A percentile compares a stretch with the other conserved stretches of the same genome.
Conservation (phyloP, 30 jellyfish, hydroid and myxozoan species). For the Aurelia coerulea region DNA sequence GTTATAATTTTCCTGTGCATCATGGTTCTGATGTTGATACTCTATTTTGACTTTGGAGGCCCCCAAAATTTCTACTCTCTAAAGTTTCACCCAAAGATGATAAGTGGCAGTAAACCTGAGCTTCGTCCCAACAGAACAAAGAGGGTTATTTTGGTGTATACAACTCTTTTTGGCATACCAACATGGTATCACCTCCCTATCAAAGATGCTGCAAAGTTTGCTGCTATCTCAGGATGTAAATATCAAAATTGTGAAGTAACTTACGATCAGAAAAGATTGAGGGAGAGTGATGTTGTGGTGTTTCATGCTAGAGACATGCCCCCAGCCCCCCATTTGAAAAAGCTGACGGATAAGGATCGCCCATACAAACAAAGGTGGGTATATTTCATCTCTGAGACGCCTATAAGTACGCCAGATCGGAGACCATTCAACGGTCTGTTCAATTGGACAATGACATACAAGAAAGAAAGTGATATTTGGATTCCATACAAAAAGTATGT, state of each 20-base stretch:
- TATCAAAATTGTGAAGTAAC: slow-evolving; percentile 80
- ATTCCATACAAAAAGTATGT: slow-evolving; percentile 44
- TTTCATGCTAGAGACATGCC: slow-evolving; percentile 96
- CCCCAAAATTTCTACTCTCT: too few species aligned
- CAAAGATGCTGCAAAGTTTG: slow-evolving; percentile 38
- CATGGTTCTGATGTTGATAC: too few species aligned
- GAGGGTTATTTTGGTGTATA: slow-evolving; percentile 67
- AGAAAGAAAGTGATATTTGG: slow-evolving; percentile 69
- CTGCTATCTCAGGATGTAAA: slow-evolving; percentile 38
- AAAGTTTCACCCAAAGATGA: too few species aligned
- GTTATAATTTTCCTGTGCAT: too few species aligned
- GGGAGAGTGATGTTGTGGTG: slow-evolving; percentile 88
- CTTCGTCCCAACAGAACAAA: too few species aligned
- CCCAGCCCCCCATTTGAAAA: slow-evolving; percentile 25
- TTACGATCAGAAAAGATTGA: slow-evolving; percentile 53
- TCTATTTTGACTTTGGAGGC: too few species aligned
- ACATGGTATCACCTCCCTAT: slow-evolving; percentile 86
- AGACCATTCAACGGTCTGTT: slow-evolving; percentile 77
- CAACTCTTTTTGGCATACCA: slow-evolving; percentile 58
- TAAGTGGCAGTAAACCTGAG: too few species aligned
- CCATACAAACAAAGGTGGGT: slow-evolving; percentile 90
- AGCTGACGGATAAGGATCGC: not conserved
- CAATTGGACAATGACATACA: slow-evolving; percentile 83
- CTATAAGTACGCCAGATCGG: slow-evolving; percentile 70
- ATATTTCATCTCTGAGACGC: slow-evolving; percentile 90